A percentile compares a stretch with the other conserved stretches of the same genome.
Conservation (phyloP, 2,888 invertebrate species). For the Eurytoma californica region DNA sequence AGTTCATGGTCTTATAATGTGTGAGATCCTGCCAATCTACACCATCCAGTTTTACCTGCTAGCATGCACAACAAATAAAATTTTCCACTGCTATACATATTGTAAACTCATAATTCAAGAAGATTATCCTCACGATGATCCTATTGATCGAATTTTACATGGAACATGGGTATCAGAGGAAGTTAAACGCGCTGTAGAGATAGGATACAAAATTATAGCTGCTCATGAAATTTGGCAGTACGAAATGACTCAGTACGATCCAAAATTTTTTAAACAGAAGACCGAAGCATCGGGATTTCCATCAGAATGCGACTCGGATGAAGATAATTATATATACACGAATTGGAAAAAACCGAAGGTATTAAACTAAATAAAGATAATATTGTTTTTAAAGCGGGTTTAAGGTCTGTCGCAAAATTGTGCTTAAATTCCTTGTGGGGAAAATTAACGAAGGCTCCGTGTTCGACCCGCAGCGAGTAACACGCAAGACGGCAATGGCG, state of each 20-base stretch:
- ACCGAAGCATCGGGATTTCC: not conserved
- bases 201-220: constrained; percentile 66
- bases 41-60: no score
- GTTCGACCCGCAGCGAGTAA: no score
- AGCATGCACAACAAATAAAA: no score
- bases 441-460: no score
- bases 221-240: constrained; percentile 69
- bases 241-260: constrained; percentile 59
- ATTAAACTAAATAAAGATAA: not conserved
- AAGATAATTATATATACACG: not conserved
- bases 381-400: not conserved
- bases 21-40: no score
- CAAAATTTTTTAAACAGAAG: not conserved
- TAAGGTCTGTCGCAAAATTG: no score
- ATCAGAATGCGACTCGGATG: not conserved
- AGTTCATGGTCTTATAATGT: no score
- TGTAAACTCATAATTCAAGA: no score
- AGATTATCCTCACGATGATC: no score
- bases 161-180: constrained; percentile 71
- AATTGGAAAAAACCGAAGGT: not conserved
- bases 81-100: no score
- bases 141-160: constrained; percentile 51
- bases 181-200: constrained; percentile 63
- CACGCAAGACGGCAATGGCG: no score
- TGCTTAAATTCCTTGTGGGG: not conserved